Evolutionary conservation across 2,113 vertebrate species (phyloP).

Genomic region (Vidua macroura): DNA sequence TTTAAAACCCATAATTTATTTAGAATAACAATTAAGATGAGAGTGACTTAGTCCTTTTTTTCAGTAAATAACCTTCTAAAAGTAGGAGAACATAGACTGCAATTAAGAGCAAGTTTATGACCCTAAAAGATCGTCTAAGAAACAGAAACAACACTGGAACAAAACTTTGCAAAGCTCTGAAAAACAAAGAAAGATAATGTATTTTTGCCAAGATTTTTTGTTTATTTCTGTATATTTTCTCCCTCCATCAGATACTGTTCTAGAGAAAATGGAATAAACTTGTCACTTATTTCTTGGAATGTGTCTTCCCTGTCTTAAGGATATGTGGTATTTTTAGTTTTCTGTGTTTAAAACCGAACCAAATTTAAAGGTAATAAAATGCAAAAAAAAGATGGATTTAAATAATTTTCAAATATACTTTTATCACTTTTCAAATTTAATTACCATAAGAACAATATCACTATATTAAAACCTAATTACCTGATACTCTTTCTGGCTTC

Average conservation of each 20-base stretch:
- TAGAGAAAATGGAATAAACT: neutral
- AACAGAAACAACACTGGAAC: neutral
- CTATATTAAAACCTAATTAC: slow-evolving; percentile 78
- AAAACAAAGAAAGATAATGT: neutral
- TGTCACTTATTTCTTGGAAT: neutral
- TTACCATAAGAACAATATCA: slow-evolving; percentile 73
- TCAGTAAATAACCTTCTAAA: neutral
- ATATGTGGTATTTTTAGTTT: neutral
- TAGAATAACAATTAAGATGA: neutral
- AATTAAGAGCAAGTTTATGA: neutral
- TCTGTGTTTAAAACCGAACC: neutral
- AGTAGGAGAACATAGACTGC: neutral
- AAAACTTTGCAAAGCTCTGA: neutral
- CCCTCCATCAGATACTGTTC: neutral
- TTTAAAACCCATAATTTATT: neutral
- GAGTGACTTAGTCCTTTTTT: neutral
- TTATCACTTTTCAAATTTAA: slow-evolving; percentile 72
- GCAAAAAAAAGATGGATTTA: slow-evolving; percentile 46
- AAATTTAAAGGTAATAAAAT: slow-evolving; percentile 8
- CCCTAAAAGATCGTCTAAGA: neutral
- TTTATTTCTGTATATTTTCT: neutral
- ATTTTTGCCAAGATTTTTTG: neutral
- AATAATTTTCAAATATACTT: slow-evolving; percentile 54
- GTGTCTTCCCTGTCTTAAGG: neutral
- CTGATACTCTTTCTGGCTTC: slow-evolving; percentile 70